phyloP scores from a whole-genome alignment of 2,888 invertebrate species.

The Cremastinae sp. region DNA sequence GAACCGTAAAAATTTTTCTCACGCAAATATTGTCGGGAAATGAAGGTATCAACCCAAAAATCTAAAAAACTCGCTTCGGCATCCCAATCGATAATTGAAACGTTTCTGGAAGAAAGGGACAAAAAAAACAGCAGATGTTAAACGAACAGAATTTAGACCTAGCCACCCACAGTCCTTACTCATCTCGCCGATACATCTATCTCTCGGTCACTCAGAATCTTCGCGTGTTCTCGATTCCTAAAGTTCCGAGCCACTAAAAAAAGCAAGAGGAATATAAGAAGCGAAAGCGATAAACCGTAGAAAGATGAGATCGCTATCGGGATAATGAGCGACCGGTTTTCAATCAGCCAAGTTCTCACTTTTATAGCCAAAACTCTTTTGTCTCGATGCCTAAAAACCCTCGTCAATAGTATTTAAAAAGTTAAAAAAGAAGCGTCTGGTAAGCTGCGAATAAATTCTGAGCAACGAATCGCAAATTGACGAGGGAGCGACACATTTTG shows the following conservation, averaged over 20 bases:
- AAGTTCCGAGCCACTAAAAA: slow-evolving; percentile 42
- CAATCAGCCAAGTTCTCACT: slow-evolving; percentile 55
- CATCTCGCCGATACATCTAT: slow-evolving; percentile 31
- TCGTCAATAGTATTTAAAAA: slow-evolving; percentile 49
- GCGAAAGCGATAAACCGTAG: slow-evolving; percentile 66
- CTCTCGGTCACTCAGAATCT: slow-evolving; percentile 18
- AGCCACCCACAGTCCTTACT: slow-evolving; percentile 28
- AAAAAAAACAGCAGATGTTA: slow-evolving; percentile 41
- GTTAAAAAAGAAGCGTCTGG: slow-evolving; percentile 24
- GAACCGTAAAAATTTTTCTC: background rate
- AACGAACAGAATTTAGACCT: slow-evolving; percentile 21
- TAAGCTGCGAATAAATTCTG: slow-evolving; percentile 39
- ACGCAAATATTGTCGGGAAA: slow-evolving; percentile 25
- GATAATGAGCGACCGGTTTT: slow-evolving; percentile 68
- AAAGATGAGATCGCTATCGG: slow-evolving; percentile 51
- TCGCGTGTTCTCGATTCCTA: slow-evolving; percentile 32
- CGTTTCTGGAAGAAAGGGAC: slow-evolving; percentile 47
- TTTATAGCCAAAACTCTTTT: slow-evolving; percentile 49
- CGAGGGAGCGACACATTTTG: slow-evolving; percentile 40
- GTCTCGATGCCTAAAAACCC: slow-evolving; percentile 39
- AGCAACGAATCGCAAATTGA: slow-evolving; percentile 40
- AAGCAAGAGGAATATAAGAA: slow-evolving; percentile 22
- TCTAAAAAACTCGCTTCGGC: slow-evolving; percentile 37
- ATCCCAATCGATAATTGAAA: slow-evolving; percentile 60
- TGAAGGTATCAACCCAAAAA: slow-evolving; percentile 65